A percentile compares a stretch with the other conserved stretches of the same genome.
Evolutionary conservation across 2,797 vertebrate species (phyloP).

Genomic region (Acomys russatus): DNA sequence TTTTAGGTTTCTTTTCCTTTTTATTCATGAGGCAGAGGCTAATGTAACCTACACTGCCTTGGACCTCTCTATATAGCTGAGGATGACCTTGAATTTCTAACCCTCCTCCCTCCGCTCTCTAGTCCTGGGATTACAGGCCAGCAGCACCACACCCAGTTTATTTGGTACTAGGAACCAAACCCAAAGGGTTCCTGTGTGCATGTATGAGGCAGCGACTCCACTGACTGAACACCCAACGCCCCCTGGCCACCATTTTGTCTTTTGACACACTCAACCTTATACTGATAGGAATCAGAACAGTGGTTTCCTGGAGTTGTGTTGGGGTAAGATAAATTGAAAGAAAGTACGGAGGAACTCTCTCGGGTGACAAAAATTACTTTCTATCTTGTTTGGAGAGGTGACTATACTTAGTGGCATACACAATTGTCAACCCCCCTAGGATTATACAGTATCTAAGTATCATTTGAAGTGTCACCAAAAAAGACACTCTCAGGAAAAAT

Average conservation of each 20-base stretch:
- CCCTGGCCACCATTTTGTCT: background rate
- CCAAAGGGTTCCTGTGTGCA: background rate
- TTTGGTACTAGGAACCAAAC: background rate
- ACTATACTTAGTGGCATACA: background rate
- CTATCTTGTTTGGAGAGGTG: background rate
- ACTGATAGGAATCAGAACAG: slow-evolving; percentile 17
- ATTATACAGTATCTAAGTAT: background rate
- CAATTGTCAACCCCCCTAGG: background rate
- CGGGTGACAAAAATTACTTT: background rate
- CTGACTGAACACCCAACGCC: background rate
- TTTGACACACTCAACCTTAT: background rate
- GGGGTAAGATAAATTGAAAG: slow-evolving; percentile 1
- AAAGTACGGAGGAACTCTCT: background rate
- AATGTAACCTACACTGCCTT: background rate
- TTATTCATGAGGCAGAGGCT: background rate
- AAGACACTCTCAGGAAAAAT: background rate
- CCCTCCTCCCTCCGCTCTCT: background rate
- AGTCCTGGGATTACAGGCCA: background rate
- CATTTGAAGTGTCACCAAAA: background rate
- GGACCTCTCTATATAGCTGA: background rate
- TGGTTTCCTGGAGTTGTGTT: slow-evolving; percentile 1
- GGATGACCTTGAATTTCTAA: background rate
- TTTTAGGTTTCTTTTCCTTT: background rate
- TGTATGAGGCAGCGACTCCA: background rate
- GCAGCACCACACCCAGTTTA: background rate